Base-by-base conservation (phyloP, 1,140 invertebrate species). In the Odontomachus brunneus region DNA sequence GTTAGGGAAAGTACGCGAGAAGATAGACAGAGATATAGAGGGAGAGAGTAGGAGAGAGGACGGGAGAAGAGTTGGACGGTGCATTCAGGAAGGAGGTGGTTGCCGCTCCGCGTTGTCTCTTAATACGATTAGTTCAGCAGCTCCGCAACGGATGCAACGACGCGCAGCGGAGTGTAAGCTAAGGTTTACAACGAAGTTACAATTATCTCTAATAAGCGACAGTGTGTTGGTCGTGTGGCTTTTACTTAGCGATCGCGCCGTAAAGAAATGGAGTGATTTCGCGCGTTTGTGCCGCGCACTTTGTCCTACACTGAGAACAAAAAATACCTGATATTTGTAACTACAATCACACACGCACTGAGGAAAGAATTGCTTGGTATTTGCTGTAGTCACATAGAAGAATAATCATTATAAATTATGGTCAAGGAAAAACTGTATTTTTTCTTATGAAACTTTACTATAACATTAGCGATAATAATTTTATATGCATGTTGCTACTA, bases 81-180 rank as follows among this genome's bases (percentile, higher is more conserved):
- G 57, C 51, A 33, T 57, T 80, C 65, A 80, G 9, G 65, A 59
- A 80, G 65, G 65, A 80, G 24, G 65, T 69, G 48, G 33, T 80
- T 80, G 24, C 55, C 75, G 53, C 75, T 67, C 62, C 17, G 48
- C 44, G 66, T 67, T 78, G 75, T 80, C 75, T 80, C 71, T 80
- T 80, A 80, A 80, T 80, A 63, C 75, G 65, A 80, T 80, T 80
- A 80, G 65, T 80, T 71, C 44, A 80, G 49, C 53, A 71, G 33
- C 51, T 48, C 22, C 65, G 38, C 22, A 48, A 57, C 29, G 33
- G 38, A 67, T 78, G 74, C 29, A 78, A 57, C 75, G 53, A 71
- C 24, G 51, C 29, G 51, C 51, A 71, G 57, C 51, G 12, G 14
- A 71, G 51, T 66, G 49, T n/a, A 71, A 80, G 24, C 51, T 71